These are phyloP conservation scores for Germaria angustata DNA, from an alignment of 2,888 invertebrate genomes.

Conservation along the genomic window DNA sequence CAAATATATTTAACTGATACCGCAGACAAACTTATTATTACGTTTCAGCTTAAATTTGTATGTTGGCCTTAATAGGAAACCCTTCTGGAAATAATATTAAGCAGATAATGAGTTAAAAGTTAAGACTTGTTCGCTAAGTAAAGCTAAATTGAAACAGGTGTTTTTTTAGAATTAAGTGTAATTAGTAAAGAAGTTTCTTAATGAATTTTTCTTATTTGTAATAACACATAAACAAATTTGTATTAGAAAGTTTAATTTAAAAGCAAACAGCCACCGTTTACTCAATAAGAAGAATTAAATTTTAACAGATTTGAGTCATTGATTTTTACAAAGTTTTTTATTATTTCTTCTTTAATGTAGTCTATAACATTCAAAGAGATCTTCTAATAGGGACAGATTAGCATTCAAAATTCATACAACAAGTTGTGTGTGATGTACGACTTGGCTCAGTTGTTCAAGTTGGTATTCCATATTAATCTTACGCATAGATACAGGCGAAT, in stretches of 20 bases:
- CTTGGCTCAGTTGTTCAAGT: no score
- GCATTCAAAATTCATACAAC: no score
- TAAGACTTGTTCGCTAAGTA: conserved; percentile 19
- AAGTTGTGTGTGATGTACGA: no score
- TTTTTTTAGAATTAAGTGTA: conserved; percentile 12
- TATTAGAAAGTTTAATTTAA: neutral
- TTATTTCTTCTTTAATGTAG: no score
- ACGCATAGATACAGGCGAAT: no score
- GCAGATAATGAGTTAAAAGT: conserved; percentile 30
- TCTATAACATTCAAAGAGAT: no score
- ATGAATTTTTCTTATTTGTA: neutral
- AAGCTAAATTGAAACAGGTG: conserved; percentile 57
- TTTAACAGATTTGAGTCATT: no score
- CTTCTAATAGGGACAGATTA: no score
- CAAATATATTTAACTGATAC: neutral
- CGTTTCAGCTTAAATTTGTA: conserved; percentile 35
- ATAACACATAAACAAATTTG: neutral
- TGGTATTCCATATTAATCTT: no score
- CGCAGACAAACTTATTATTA: conserved; percentile 35
- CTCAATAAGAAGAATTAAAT: no score
- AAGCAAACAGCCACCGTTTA: no score
- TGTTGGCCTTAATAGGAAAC: conserved; percentile 25
- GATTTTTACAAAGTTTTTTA: no score
- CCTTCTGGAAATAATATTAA: conserved; percentile 37
- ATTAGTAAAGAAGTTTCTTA: neutral